Conservation (phyloP, 2,797 vertebrate species). For the Bufotes viridis region DNA sequence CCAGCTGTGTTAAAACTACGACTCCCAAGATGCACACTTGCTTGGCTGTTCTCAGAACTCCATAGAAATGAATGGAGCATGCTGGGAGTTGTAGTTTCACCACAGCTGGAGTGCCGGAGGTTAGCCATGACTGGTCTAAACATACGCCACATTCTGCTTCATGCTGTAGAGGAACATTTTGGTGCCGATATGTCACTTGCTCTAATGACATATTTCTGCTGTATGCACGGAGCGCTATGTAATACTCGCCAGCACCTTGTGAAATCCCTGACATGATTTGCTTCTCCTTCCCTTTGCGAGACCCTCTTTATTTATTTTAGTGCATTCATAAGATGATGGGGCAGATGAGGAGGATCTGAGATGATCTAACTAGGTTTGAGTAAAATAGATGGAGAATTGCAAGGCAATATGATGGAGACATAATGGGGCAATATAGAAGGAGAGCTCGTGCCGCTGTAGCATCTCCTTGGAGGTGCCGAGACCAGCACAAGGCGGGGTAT, state of each 20-base stretch:
- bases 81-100: no score
- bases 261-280: background rate
- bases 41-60: no score
- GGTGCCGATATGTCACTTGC: background rate
- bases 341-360: background rate
- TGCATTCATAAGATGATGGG: no score
- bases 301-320: no score
- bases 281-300: background rate
- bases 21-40: no score
- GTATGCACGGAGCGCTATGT: background rate
- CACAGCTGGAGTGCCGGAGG: no score
- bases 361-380: background rate
- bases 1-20: no score
- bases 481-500: background rate
- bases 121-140: no score
- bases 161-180: background rate
- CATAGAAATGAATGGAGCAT: no score
- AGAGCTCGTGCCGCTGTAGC: background rate
- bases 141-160: background rate
- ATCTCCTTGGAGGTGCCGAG: background rate
- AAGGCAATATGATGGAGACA: background rate
- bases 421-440: background rate
- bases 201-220: background rate
- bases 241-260: background rate
- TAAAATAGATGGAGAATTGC: no score